phyloP scores from a whole-genome alignment of 2,888 invertebrate species.

The Pyrrhosoma nymphula region DNA sequence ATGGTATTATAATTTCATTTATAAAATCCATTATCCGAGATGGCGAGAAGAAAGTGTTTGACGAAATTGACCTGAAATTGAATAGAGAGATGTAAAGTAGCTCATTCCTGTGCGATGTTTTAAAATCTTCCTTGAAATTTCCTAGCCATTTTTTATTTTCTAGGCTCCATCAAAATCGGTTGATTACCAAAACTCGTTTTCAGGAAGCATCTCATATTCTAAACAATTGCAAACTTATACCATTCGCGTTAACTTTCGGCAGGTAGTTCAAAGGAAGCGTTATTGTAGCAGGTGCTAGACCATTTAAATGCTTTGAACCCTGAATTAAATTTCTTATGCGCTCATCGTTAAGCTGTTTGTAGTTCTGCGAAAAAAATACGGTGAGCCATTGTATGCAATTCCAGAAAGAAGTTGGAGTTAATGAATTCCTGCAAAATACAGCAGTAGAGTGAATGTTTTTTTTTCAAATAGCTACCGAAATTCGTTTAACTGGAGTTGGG shows the following conservation, averaged over 20 bases:
- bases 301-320: neutral
- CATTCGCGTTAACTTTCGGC: neutral
- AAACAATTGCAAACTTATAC: neutral
- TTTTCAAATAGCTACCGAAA: neutral
- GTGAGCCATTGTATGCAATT: neutral
- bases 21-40: no score
- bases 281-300: neutral
- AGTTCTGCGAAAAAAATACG: neutral
- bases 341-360: neutral
- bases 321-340: neutral
- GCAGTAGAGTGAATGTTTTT: neutral
- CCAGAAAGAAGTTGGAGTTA: neutral
- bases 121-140: no score
- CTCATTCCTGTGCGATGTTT: no score
- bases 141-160: neutral
- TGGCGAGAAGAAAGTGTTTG: no score
- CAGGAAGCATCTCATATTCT: neutral
- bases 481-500: neutral
- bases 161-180: neutral
- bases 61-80: no score
- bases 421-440: conserved; percentile 5
- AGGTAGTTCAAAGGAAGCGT: neutral
- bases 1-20: no score
- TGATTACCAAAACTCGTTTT: neutral
- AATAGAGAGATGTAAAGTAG: no score